Base-by-base conservation (phyloP, 2,797 vertebrate species). In the Diglossa cyanea region DNA sequence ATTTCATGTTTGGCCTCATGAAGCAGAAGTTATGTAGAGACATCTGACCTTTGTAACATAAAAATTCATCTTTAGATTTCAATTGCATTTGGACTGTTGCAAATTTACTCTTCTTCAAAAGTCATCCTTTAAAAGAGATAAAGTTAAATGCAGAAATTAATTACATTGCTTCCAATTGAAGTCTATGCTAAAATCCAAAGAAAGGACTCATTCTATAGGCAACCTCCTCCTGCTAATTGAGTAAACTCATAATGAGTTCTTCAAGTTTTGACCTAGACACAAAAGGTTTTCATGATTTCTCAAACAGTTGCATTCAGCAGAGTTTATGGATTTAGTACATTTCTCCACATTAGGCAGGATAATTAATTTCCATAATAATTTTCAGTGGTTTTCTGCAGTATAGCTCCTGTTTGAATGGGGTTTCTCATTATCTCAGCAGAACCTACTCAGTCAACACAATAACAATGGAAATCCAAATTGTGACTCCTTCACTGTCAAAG, bases 211-310 rank as follows among this genome's bases (percentile, higher is more conserved):
- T 31, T 84, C 31, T 60, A 14, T 48, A 74, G 60, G 45, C 65
- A 94, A 11, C 31, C 9, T 93, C 58, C 40, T 37, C 77, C 60
- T 42, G 33, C 61, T 77, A 78, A 74, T 0, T 77, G 48, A 79
- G 24, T 67, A 60, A 89, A 86, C 28, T 85, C 48, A 53, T 91
- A 79, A 79, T 35, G 63, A 86, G 40, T 80, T 89, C 55, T 61
- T 96, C 67, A 60, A 63, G 23, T 79, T 95, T 75, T 85, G 63
- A 72, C 67, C 63, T 63, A 45, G 42, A 77, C 26, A 74, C 24
- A 65, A 51, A 88, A 84, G 20, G 25, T 35, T 82, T 72, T 87
- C 77, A 45, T 78, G 65, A 81, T 75, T 94, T 92, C 28, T 90
- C 25, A 72, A 91, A 76, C 37, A 48, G 25, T 42, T 85, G 40